Evolutionary conservation across 2,888 invertebrate species (phyloP), one percentile per base, ranked within the genome.

Genomic region (Chrysomela aeneicollis): DNA sequence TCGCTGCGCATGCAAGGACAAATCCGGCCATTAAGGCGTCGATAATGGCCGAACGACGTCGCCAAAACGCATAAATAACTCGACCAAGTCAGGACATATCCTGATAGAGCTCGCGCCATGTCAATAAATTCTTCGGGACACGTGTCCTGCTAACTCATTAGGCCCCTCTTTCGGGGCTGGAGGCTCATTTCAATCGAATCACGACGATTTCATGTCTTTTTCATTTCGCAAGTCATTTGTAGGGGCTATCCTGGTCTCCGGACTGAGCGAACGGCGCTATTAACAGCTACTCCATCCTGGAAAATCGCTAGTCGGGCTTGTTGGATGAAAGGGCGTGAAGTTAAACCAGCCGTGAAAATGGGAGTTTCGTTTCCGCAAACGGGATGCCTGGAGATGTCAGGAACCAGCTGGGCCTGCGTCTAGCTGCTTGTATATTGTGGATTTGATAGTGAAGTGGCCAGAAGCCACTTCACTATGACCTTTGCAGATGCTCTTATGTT

Each of bases 11-110:
- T 77, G 80, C 79, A 78, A 76, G 79, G 79, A 81, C 81, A 82
- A 82, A 82, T 82, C 81, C 81, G 79, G 79, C 81, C 82, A 82
- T 82, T 82, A 82, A 80, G 81, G 82, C 81, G 80, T 81, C 81
- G 79, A 81, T 82, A 81, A 82, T 82, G 80, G 80, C 78, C 78
- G 77, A 78, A 80, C 79, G 80, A 80, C 82, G 81, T 78, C 81
- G 81, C 74, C 81, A 78, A 82, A 82, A 82, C 80, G 82, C 82
- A 82, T 82, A 81, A 82, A 82, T 82, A 82, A 82, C 81, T 76
- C 76, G 74, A 74, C 65, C 73, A 72, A 73, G 73, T 71, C 73
- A 68, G 74, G 71, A 72, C 73, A 77, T 76, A 74, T 77, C 76
- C 76, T 78, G 78, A 80, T 78, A 78, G 75, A 78, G 77, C 77